Evolutionary conservation across 1,140 invertebrate genomes (phyloP).

Genomic region (Teleogryllus occipitalis): DNA sequence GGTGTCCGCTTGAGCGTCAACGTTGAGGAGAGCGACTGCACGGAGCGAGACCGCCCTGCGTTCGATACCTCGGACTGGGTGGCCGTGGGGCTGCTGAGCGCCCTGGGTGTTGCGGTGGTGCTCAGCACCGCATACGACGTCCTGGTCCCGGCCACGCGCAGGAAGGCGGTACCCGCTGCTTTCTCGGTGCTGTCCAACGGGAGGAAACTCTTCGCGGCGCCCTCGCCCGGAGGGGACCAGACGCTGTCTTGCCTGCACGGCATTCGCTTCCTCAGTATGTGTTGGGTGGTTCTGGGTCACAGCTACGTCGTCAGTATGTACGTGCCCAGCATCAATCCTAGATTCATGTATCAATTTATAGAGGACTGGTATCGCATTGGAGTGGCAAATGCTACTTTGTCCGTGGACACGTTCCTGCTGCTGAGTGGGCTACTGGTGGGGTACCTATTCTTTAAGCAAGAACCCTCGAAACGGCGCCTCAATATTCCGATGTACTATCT

Average conservation of each 20-base stretch:
- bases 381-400: constrained; percentile 24
- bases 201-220: background rate
- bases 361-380: background rate
- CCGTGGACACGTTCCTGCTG: constrained; percentile 48
- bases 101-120: background rate
- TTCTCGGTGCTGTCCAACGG: background rate
- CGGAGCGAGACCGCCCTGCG: background rate
- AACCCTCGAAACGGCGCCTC: constrained; percentile 26
- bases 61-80: background rate
- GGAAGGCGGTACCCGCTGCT: background rate
- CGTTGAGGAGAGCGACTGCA: background rate
- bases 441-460: constrained; percentile 44
- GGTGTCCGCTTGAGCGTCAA: too few relatives aligned
- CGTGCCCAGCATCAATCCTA: background rate
- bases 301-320: background rate
- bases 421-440: constrained; percentile 50
- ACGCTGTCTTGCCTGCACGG: background rate
- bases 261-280: background rate
- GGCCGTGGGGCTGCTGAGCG: background rate
- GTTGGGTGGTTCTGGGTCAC: background rate
- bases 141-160: background rate
- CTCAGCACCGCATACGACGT: background rate
- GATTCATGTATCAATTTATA: background rate
- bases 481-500: constrained; percentile 34
- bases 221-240: background rate